Evolutionary conservation across 2,888 invertebrate genomes (phyloP).

Genomic region (Lithosia quadra): DNA sequence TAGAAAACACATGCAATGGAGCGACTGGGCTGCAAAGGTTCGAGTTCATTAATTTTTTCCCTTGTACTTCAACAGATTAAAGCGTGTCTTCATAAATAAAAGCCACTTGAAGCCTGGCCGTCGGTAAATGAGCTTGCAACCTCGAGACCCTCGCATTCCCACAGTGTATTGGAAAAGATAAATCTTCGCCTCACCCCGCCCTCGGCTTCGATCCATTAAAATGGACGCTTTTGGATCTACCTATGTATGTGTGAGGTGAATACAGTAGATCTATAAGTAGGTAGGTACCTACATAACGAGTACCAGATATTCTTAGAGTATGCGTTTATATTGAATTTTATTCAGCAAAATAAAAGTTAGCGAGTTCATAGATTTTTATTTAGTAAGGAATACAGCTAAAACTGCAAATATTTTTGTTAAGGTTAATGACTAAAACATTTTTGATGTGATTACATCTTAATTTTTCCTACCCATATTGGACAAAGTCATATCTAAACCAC

Average conservation of each 20-base stretch:
- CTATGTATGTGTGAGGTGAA: conserved; percentile 13
- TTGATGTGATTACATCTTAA: too few species aligned
- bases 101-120: conserved; percentile 67
- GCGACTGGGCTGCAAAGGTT: conserved; percentile 19
- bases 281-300: not conserved
- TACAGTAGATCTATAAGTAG: too few species aligned
- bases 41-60: conserved; percentile 50
- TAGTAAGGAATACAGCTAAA: too few species aligned
- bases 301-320: not conserved
- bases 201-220: conserved; percentile 71
- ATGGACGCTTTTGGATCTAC: conserved; percentile 44
- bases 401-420: too few species aligned
- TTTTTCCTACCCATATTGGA: too few species aligned
- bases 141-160: conserved; percentile 68
- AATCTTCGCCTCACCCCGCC: conserved; percentile 78
- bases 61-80: conserved; percentile 62
- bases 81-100: conserved; percentile 76
- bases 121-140: conserved; percentile 53
- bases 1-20: conserved; percentile 20
- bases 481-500: too few species aligned
- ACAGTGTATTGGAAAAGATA: conserved; percentile 81
- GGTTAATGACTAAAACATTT: too few species aligned
- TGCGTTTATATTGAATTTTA: not conserved
- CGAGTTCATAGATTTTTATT: too few species aligned
- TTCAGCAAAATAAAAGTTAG: too few species aligned